A percentile compares a stretch with the other conserved stretches of the same genome.
Conservation (phyloP, 1,140 invertebrate species). For the Heliconius eleuchia region DNA sequence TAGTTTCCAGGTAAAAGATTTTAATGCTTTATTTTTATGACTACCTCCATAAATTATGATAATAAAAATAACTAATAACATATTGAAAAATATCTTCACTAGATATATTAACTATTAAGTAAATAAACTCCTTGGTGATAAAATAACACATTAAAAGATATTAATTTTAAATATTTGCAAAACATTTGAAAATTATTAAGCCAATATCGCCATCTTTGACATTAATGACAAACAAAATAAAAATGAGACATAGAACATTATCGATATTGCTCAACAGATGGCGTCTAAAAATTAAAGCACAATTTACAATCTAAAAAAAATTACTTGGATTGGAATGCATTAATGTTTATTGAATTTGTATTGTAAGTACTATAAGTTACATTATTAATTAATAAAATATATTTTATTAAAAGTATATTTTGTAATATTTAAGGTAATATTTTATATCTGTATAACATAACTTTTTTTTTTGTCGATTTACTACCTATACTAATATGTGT, state of each 20-base stretch:
- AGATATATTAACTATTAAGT: not conserved
- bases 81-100: not conserved
- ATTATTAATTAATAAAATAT: no score
- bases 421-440: no score
- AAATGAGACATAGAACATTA: not conserved
- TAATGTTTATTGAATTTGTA: no score
- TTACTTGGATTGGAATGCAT: no score
- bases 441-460: no score
- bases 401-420: no score
- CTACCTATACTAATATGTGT: no score
- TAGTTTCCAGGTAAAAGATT: not conserved
- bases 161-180: not conserved
- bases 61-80: not conserved
- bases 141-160: not conserved
- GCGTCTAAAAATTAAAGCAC: not conserved
- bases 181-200: not conserved
- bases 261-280: conserved; percentile 13
- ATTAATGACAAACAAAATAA: not conserved
- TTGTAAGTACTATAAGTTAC: no score
- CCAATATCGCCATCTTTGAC: not conserved
- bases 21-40: not conserved
- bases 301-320: no score
- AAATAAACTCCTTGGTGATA: not conserved
- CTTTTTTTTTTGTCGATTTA: no score
- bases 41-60: not conserved